Percentiles rank a stretch among this genome's conserved stretches.
These are phyloP conservation scores for Aspidiotus rigidus DNA, from an alignment of 2,888 invertebrate species.

Conservation along the genomic window DNA sequence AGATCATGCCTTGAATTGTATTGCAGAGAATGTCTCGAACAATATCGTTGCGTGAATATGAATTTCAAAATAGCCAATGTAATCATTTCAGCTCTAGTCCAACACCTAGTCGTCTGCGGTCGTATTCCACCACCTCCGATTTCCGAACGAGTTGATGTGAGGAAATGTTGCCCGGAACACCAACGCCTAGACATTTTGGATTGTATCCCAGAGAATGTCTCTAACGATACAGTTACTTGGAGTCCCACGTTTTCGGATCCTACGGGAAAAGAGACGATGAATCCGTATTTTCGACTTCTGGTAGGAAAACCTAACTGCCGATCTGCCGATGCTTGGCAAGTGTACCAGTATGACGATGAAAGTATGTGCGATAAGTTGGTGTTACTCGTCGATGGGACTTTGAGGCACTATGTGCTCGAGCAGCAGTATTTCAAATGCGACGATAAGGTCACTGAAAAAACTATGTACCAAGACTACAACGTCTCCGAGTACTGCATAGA, in stretches of 20 bases:
- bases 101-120: constrained; percentile 10
- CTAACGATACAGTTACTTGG: constrained; percentile 6
- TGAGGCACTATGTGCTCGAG: constrained; percentile 62
- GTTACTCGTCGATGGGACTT: constrained; percentile 58
- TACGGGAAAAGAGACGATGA: background rate
- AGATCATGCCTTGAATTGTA: background rate
- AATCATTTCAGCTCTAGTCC: background rate
- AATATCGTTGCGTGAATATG: constrained; percentile 16
- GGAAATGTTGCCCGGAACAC: constrained; percentile 21
- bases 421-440: constrained; percentile 44
- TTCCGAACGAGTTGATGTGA: background rate
- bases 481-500: constrained; percentile 73
- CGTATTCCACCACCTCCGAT: constrained; percentile 5
- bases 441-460: constrained; percentile 44
- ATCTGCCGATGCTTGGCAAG: constrained; percentile 58
- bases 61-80: constrained; percentile 1
- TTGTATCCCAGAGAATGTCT: constrained; percentile 6
- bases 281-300: constrained; percentile 44
- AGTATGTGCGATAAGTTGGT: constrained; percentile 55
- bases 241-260: constrained; percentile 8
- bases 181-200: no score
- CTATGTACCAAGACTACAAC: constrained; percentile 53
- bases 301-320: constrained; percentile 62
- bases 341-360: constrained; percentile 53
- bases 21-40: constrained; percentile 6